Percentiles rank a stretch among this genome's conserved stretches.
phyloP scores from a whole-genome alignment of 2,113 vertebrate species.

The Ptilonorhynchus violaceus region DNA sequence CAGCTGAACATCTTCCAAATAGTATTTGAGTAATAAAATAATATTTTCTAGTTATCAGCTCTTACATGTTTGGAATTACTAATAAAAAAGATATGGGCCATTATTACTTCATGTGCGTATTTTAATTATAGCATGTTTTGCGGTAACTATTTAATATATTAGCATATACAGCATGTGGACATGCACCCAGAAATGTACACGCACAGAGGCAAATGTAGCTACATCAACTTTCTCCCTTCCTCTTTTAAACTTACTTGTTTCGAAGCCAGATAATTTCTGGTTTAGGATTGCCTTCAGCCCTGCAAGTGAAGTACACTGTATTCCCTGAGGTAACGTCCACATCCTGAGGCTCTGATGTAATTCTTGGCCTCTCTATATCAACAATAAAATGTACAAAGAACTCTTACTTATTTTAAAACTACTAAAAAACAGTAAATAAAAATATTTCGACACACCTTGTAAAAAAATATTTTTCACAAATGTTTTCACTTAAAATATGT shows the following conservation, averaged over 20 bases:
- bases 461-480: neutral
- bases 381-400: slow-evolving; percentile 22
- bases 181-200: neutral
- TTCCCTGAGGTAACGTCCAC: slow-evolving; percentile 95
- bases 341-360: slow-evolving; percentile 96
- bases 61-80: neutral
- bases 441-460: neutral
- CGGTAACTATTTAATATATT: neutral
- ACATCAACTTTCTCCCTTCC: neutral
- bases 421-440: neutral
- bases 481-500: neutral
- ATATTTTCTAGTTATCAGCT: neutral
- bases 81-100: neutral
- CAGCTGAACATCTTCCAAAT: neutral
- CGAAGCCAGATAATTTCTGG: slow-evolving; percentile 99
- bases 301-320: slow-evolving; percentile 97
- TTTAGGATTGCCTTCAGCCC: slow-evolving; percentile 97
- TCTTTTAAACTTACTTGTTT: slow-evolving; percentile 87
- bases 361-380: slow-evolving; percentile 89
- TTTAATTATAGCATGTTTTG: neutral
- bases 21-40: neutral
- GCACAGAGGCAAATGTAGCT: neutral
- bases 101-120: neutral
- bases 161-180: neutral
- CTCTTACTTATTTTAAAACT: neutral